Evolutionary conservation across 1,140 invertebrate species (phyloP).

Genomic region (Drosophila nikananu): DNA sequence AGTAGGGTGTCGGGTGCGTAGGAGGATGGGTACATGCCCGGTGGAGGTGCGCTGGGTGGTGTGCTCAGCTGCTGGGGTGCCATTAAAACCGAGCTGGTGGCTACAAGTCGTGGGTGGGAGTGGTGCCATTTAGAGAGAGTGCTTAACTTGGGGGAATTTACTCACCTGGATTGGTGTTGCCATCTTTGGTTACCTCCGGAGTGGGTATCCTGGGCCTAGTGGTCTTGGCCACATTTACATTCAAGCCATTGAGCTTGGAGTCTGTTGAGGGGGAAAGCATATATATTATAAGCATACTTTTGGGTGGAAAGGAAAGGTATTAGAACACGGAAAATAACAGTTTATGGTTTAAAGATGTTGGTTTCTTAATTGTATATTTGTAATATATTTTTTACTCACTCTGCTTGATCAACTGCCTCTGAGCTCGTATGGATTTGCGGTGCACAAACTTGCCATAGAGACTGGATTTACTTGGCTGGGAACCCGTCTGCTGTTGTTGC

Average conservation of each 20-base stretch:
- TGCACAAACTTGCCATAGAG: slow-evolving; percentile 92
- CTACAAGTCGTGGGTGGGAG: slow-evolving; percentile 51
- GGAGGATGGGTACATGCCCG: slow-evolving; percentile 87
- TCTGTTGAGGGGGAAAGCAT: slow-evolving; percentile 45
- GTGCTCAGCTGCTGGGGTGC: slow-evolving; percentile 85
- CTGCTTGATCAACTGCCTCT: slow-evolving; percentile 88
- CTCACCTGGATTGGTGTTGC: slow-evolving; percentile 86
- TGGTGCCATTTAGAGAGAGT: slow-evolving; percentile 10
- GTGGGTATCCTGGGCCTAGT: slow-evolving; percentile 92
- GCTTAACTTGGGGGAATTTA: not conserved
- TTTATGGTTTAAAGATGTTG: not conserved
- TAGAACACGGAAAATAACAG: not conserved
- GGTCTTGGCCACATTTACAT: slow-evolving; percentile 89
- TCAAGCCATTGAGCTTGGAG: slow-evolving; percentile 87
- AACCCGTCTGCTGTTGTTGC: slow-evolving; percentile 68
- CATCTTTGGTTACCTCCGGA: slow-evolving; percentile 93
- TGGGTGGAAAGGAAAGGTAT: not conserved
- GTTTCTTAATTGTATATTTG: too few relatives aligned
- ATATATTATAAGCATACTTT: slow-evolving; percentile 19
- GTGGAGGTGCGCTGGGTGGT: slow-evolving; percentile 80
- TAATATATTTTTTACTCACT: slow-evolving; percentile 84
- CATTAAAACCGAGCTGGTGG: slow-evolving; percentile 80
- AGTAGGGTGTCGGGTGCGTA: slow-evolving; percentile 86
- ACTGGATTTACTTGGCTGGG: slow-evolving; percentile 88
- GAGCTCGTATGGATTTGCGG: slow-evolving; percentile 90